phyloP scores from a whole-genome alignment of 2,888 invertebrate species.

The Cheilosia vulpina region DNA sequence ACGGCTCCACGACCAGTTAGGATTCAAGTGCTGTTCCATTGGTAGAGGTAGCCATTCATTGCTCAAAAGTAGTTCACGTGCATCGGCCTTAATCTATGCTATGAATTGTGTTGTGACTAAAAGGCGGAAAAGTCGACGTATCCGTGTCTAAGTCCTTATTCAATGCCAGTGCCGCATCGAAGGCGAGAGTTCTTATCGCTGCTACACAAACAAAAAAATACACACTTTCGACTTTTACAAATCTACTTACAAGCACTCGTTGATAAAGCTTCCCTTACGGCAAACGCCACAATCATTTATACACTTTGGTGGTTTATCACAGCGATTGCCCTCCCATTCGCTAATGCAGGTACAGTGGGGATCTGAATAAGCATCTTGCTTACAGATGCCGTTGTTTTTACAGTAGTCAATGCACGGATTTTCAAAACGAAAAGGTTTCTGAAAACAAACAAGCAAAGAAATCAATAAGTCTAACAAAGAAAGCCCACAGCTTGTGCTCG shows the following conservation, averaged over 20 bases:
- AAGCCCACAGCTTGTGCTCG: neutral
- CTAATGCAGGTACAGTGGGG: conserved; percentile 86
- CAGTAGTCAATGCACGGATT: conserved; percentile 87
- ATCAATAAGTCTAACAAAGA: neutral
- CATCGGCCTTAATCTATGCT: no score
- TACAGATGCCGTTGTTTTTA: conserved; percentile 86
- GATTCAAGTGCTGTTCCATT: no score
- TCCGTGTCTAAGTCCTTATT: no score
- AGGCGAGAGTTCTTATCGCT: neutral
- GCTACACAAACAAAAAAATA: neutral
- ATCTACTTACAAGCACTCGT: conserved; percentile 81
- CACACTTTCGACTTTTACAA: neutral
- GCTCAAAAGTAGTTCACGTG: no score
- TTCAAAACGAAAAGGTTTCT: conserved; percentile 85
- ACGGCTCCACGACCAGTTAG: no score
- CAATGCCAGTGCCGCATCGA: no score
- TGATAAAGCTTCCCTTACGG: conserved; percentile 82
- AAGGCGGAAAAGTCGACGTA: no score
- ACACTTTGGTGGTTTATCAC: conserved; percentile 84
- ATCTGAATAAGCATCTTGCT: conserved; percentile 84
- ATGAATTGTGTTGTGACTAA: no score
- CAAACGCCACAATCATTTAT: conserved; percentile 82
- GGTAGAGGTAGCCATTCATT: no score
- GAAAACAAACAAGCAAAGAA: conserved; percentile 58
- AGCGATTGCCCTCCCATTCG: conserved; percentile 86